Evolutionary conservation across 2,797 vertebrate genomes (phyloP).

Genomic region (Falco biarmicus): DNA sequence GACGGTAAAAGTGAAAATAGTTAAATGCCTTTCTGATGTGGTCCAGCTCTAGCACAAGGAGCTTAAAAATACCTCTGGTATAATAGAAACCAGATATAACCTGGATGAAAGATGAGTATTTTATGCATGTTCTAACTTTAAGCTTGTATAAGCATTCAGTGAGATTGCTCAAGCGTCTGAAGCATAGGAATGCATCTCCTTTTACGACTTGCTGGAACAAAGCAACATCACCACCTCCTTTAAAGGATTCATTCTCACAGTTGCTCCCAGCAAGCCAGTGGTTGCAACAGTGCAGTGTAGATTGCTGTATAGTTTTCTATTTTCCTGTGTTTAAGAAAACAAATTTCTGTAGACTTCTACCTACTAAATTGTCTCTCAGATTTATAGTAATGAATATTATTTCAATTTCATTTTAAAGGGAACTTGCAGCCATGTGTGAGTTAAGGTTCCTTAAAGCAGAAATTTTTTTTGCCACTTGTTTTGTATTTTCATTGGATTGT

Average conservation of each 20-base stretch:
- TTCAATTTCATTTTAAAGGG: neutral
- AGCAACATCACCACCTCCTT: neutral
- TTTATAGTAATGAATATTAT: neutral
- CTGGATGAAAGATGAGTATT: neutral
- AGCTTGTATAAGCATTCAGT: neutral
- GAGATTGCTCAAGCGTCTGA: neutral
- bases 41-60: neutral
- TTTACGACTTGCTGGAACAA: neutral
- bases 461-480: neutral
- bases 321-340: neutral
- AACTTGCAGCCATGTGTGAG: neutral
- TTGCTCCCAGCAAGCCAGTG: neutral
- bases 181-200: neutral
- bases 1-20: neutral
- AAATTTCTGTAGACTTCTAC: neutral
- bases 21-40: neutral
- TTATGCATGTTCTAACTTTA: neutral
- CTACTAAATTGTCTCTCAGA: neutral
- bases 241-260: neutral
- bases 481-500: neutral
- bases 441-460: neutral
- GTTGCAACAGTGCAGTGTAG: neutral
- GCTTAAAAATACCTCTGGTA: neutral
- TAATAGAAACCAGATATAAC: neutral
- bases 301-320: neutral